Base-by-base conservation (phyloP, 2,888 invertebrate genomes). In the Cryptus armator region DNA sequence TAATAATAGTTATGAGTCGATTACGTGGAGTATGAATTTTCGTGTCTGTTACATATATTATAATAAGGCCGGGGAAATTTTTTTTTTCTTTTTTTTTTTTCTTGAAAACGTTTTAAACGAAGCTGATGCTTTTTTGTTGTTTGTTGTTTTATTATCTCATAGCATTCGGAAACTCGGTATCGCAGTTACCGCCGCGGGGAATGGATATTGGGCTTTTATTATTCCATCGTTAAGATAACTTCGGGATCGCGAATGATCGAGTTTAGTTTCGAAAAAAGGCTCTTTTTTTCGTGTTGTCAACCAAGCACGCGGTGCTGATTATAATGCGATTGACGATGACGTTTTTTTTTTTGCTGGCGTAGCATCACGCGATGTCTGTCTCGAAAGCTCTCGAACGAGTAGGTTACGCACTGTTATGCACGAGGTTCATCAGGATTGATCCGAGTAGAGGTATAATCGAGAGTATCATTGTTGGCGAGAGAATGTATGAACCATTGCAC, bases 331-430 rank as follows among this genome's bases (percentile, higher is more conserved):
- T 44, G 71, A 66, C 44, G 32, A 66, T 43, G 43, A 6, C 46
- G 29, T 14, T 37, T 59, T 56, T n/a, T 14, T 37, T 59, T 44
- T 46, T 53, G 24, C 19, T 64, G 56, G 56, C 56, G 56, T 16
- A 7, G 7, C 67, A 44, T 80, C 80, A 51, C 74, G 67, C 56
- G 56, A 80, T 43, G 44, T 70, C n/a, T 53, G 70, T 66, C 53
- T 64, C 68, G 68, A 3, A 7, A 46, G 51, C 4, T 59, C 12
- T 46, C 62, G 19, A 43, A 76, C 7, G 12, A 29, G 10, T 59
- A 71, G 87, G 89, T 92, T 92, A 92, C 90, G 91, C 91, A 76
- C 72, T 81, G 53, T 80, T 86, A 81, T 88, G 86, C 32, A 89
- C 67, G 51, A 83, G 79, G 29, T 84, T 87, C 16, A 90, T 56